phyloP scores from a whole-genome alignment of 2,113 vertebrate genomes.

The Notothenia rossii region DNA sequence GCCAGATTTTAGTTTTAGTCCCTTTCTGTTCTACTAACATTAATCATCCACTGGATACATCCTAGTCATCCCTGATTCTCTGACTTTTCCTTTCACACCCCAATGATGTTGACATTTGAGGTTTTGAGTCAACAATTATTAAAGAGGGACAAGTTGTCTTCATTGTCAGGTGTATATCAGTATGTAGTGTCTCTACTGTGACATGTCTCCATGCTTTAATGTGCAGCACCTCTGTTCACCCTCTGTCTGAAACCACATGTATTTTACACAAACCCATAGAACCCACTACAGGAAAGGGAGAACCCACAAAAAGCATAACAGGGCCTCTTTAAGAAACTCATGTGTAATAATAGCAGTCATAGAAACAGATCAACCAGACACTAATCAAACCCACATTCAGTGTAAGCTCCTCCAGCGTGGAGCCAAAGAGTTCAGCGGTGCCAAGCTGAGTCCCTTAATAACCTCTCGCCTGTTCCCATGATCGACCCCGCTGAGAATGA shows the following conservation, averaged over 20 bases:
- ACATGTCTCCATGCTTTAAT: too few species aligned
- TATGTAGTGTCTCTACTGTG: too few species aligned
- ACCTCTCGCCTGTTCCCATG: constrained; percentile 55
- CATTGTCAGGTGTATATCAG: too few species aligned
- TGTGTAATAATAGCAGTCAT: constrained; percentile 10
- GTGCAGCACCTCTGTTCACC: background rate
- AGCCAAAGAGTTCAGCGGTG: constrained; percentile 72
- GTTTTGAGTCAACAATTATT: background rate
- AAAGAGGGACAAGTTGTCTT: background rate
- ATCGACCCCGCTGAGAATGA: constrained; percentile 66
- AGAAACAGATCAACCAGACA: constrained; percentile 10
- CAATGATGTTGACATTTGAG: background rate
- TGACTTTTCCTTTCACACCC: background rate
- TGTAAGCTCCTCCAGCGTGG: constrained; percentile 60
- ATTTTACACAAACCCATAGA: too few species aligned
- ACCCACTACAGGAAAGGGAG: too few species aligned
- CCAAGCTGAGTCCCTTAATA: constrained; percentile 78
- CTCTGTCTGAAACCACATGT: too few species aligned
- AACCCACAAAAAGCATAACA: too few species aligned
- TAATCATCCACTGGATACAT: too few species aligned
- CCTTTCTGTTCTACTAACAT: background rate
- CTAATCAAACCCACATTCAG: constrained; percentile 22
- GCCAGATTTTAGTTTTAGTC: too few species aligned
- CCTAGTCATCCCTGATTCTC: too few species aligned
- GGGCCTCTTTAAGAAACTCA: too few species aligned